Evolutionary conservation across 2,888 invertebrate species (phyloP).

Genomic region (Philaethria dido): DNA sequence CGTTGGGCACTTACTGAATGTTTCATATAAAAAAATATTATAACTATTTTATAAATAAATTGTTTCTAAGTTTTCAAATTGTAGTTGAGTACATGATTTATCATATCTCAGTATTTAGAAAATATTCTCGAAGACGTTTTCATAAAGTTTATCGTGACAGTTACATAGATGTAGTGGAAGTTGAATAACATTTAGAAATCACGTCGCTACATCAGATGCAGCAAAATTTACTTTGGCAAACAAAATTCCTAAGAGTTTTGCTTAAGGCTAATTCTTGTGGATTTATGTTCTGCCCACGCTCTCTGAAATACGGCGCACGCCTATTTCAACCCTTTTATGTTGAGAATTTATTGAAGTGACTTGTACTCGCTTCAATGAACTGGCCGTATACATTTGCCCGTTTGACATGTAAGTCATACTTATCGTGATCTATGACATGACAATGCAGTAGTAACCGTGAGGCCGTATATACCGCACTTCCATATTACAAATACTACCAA

Average conservation of each 20-base stretch:
- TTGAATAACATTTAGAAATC: conserved; percentile 13
- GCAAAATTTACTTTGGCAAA: conserved; percentile 43
- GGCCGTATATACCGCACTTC: conserved; percentile 57
- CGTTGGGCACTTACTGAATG: too few species aligned
- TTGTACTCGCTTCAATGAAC: conserved; percentile 67
- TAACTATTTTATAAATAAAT: background rate
- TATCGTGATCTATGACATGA: conserved; percentile 67
- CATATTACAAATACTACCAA: conserved; percentile 53
- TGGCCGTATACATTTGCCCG: conserved; percentile 58
- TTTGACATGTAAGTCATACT: conserved; percentile 69
- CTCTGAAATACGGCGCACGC: conserved; percentile 74
- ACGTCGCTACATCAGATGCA: background rate
- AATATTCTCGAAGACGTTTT: background rate
- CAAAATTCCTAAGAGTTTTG: conserved; percentile 73
- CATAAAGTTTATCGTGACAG: conserved; percentile 11
- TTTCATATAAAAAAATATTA: background rate
- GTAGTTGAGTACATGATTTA: background rate
- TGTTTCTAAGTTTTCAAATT: background rate
- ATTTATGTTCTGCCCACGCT: conserved; percentile 76
- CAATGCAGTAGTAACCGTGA: conserved; percentile 56
- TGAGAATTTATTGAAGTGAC: conserved; percentile 74
- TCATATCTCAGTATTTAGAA: background rate
- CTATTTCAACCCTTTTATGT: conserved; percentile 75
- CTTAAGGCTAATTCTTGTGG: conserved; percentile 75
- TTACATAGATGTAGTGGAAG: conserved; percentile 1